Conservation (phyloP, 1,140 invertebrate genomes). For the Tenebrio molitor region DNA sequence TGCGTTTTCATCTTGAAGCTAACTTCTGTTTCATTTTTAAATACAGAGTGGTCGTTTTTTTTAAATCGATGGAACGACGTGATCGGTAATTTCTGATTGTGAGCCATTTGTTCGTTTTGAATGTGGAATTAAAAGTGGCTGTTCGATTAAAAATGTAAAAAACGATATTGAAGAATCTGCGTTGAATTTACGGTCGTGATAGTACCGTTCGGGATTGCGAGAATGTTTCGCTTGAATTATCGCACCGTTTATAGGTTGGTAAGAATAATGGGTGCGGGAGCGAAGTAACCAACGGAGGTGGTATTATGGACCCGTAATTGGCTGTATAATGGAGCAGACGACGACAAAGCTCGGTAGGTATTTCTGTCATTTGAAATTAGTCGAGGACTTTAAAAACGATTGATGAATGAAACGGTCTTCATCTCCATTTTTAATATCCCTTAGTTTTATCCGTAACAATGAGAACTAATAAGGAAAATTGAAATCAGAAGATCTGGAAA, state of each 20-base stretch:
- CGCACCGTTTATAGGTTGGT: constrained; percentile 26
- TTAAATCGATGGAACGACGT: too few species aligned
- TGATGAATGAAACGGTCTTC: constrained; percentile 36
- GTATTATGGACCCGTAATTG: constrained; percentile 34
- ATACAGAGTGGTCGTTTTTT: too few species aligned
- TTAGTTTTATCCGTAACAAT: constrained; percentile 39
- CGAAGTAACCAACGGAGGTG: constrained; percentile 28
- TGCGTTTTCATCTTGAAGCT: too few species aligned
- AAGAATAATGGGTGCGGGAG: constrained; percentile 14
- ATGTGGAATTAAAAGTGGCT: too few species aligned
- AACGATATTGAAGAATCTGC: too few species aligned
- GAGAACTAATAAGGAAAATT: constrained; percentile 51
- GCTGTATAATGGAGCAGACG: constrained; percentile 26
- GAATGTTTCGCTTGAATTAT: constrained; percentile 30
- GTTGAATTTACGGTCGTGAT: constrained; percentile 23
- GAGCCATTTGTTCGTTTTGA: too few species aligned
- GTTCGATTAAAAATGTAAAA: too few species aligned
- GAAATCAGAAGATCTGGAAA: constrained; percentile 47
- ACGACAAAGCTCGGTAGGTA: constrained; percentile 30
- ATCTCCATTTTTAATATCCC: constrained; percentile 40
- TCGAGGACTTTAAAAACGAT: constrained; percentile 25
- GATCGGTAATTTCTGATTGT: too few species aligned
- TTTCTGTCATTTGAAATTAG: constrained; percentile 27
- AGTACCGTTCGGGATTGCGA: neutral
- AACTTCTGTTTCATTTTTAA: too few species aligned